phyloP scores from a whole-genome alignment of 2,113 vertebrate species.

The Neolamprologus sp. region DNA sequence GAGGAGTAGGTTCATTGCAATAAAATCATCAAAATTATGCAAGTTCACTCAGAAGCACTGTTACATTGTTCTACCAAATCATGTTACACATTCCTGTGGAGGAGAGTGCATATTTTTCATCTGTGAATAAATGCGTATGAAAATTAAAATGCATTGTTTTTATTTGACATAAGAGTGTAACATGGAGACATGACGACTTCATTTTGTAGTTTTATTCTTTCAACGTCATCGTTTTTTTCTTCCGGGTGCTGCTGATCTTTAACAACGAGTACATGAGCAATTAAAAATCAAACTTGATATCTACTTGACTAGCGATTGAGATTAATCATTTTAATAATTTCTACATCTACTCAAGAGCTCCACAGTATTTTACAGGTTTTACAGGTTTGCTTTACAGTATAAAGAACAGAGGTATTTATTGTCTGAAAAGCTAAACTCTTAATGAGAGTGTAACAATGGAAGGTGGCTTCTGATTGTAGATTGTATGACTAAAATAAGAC shows the following conservation, averaged over 20 bases:
- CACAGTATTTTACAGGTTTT: not conserved
- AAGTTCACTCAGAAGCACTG: not conserved
- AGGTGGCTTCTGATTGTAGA: not conserved
- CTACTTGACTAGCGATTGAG: not conserved
- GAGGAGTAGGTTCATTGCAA: not conserved
- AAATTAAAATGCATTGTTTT: not conserved
- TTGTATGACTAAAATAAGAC: not conserved
- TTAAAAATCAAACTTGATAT: not conserved
- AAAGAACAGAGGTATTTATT: not conserved
- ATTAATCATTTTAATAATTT: not conserved
- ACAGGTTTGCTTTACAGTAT: not conserved
- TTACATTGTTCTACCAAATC: not conserved
- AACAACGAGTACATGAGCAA: not conserved
- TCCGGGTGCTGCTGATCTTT: accelerated
- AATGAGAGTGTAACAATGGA: accelerated
- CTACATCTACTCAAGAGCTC: not conserved
- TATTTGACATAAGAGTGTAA: not conserved
- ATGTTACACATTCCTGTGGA: not conserved
- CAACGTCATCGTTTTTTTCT: not conserved
- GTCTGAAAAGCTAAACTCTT: not conserved
- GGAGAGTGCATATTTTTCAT: not conserved
- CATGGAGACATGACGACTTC: not conserved
- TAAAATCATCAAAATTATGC: not conserved
- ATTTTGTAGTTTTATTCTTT: not conserved
- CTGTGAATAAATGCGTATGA: not conserved